Base-by-base conservation (phyloP, 2,888 invertebrate genomes). In the Cactoblastis cactorum region DNA sequence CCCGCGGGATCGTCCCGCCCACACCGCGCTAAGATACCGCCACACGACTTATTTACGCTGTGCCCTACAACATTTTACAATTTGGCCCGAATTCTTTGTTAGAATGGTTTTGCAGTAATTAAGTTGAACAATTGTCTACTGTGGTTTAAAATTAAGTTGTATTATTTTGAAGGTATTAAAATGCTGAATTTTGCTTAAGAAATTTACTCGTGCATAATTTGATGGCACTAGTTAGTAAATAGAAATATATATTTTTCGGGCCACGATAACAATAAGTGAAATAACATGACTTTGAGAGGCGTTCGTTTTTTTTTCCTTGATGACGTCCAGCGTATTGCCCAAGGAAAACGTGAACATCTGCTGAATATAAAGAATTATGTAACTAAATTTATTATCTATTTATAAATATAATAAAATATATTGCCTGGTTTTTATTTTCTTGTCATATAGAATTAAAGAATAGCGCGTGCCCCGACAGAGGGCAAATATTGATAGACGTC, bases 311-410 rank as follows among this genome's bases (percentile, higher is more conserved):
- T n/a, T n/a, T n/a, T n/a, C n/a, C n/a, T n/a, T 80, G 84, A 84
- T 84, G 86, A 83, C 81, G 83, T 81, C 82, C 77, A 77, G 80
- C 77, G 77, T 77, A 83, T n/a, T n/a, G n/a, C n/a, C n/a, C n/a
- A 84, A 78, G 83, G 84, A 83, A 83, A 85, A 84, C 82, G 82
- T 80, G 82, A 84, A 85, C 82, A 85, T 86, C 83, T 82, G 75
- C 77, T n/a, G n/a, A n/a, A n/a, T n/a, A n/a, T n/a, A 79, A 74
- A 65, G 80, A 83, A 86, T 84, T 83, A 84, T 79, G 74, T 78
- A 82, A 79, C 80, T 77, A 75, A 83, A 83, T 80, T 80, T 74
- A 71, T 68, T 67, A n/a, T n/a, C n/a, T n/a, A n/a, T n/a, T n/a
- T n/a, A n/a, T n/a, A n/a, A n/a, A n/a, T n/a, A n/a, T n/a, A n/a